Evolutionary conservation across 2,797 vertebrate genomes (phyloP), one percentile per base, ranked within the genome.

Genomic region (Psittacula echo): DNA sequence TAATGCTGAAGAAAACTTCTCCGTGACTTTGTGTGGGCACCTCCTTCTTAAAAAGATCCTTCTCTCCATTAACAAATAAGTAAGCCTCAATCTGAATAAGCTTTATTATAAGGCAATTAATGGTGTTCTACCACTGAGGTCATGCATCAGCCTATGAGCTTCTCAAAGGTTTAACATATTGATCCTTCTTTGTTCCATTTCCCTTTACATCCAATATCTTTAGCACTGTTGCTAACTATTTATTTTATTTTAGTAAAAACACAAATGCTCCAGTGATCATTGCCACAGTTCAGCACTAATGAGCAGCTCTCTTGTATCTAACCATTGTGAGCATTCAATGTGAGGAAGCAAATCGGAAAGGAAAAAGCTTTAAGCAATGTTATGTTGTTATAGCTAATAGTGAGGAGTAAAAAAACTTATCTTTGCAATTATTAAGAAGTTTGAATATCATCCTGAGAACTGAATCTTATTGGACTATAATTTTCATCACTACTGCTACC

Each of bases 191-290:
- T 94, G 75, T 91, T 92, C 65, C 29, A 32, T 88, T 94, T 92
- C 21, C 30, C n/a, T 26, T 54, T 30, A 11, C n/a, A 83, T 77
- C 34, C 26, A 71, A 80, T 86, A 84, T 85, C 79, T 88, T 91
- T 84, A 13, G 2, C 29, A 65, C 24, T 58, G 80, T 91, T 74
- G 34, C 68, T 95, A 95, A 93, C 92, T 94, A 85, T 92, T 96
- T 96, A 87, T 94, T 92, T 96, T 96, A 87, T 94, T 95, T 94
- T 75, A 45, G 53, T 91, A 89, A 94, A 95, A 96, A 42, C 72
- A 75, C 79, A 91, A 96, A 93, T 92, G 82, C 65, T 96, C 17
- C 67, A 85, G 30, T 76, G 77, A 81, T 94, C 78, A 75, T 45
- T 90, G 93, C 75, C 81, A 51, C 67, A 84, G 68, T 90, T 79